Conservation (phyloP, 2,888 invertebrate genomes). For the Nephrocerus scutellatus region DNA sequence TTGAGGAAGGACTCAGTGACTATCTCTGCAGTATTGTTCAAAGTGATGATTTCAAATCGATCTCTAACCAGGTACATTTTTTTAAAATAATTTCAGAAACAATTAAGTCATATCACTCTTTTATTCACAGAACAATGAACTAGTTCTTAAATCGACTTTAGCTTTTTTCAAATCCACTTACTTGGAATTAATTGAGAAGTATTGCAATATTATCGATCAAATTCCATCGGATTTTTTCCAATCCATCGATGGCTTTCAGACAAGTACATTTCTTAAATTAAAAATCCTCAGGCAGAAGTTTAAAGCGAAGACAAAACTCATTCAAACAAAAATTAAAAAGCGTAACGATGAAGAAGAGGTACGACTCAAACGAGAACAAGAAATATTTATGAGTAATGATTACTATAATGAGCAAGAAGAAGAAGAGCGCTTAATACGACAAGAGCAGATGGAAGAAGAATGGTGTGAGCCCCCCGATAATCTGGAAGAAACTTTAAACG, state of each 20-base stretch:
- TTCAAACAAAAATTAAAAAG: constrained; percentile 36
- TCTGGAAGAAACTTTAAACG: constrained; percentile 10
- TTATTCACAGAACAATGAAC: constrained; percentile 25
- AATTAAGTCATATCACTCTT: neutral
- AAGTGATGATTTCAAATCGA: constrained; percentile 33
- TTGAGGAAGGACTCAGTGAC: constrained; percentile 32
- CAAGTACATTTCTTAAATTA: constrained; percentile 52
- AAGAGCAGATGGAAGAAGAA: constrained; percentile 21
- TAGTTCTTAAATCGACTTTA: constrained; percentile 28
- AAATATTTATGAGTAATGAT: constrained; percentile 9
- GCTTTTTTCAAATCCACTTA: constrained; percentile 50
- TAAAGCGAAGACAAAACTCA: constrained; percentile 51
- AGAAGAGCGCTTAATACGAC: constrained; percentile 33
- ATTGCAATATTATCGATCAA: constrained; percentile 56
- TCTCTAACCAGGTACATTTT: constrained; percentile 21
- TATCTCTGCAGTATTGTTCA: constrained; percentile 35
- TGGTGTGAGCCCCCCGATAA: neutral
- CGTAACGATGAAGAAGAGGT: constrained; percentile 18
- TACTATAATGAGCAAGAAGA: constrained; percentile 32
- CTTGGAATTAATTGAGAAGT: constrained; percentile 57
- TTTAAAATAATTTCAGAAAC: constrained; percentile 2
- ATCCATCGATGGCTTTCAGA: constrained; percentile 57
- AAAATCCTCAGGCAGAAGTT: constrained; percentile 55
- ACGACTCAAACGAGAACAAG: constrained; percentile 19
- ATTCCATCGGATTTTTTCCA: constrained; percentile 57